Conservation (phyloP, 2,888 invertebrate species). For the Lamproptera curius region DNA sequence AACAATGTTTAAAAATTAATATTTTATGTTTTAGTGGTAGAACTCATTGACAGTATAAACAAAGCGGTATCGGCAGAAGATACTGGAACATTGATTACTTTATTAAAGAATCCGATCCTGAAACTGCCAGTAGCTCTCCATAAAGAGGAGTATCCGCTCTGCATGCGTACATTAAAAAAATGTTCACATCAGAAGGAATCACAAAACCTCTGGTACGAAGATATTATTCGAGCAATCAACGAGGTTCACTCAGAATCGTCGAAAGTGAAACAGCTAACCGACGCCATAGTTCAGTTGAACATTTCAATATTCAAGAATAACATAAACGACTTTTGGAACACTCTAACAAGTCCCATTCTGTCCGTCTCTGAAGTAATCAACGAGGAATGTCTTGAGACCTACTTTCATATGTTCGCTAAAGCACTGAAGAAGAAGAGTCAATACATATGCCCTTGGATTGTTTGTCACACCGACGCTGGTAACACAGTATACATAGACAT, state of each 20-base stretch:
- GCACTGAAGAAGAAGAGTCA: constrained; percentile 62
- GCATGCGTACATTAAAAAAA: constrained; percentile 72
- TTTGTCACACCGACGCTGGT: constrained; percentile 69
- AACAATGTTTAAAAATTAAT: too few species aligned
- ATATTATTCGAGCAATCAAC: constrained; percentile 67
- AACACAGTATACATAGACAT: constrained; percentile 74
- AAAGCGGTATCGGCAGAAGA: constrained; percentile 77
- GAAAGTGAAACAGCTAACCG: constrained; percentile 66
- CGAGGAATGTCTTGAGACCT: constrained; percentile 56
- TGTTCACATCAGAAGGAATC: constrained; percentile 71
- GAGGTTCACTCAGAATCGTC: constrained; percentile 69
- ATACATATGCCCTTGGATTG: constrained; percentile 70
- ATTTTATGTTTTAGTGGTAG: constrained; percentile 75
- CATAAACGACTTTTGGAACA: constrained; percentile 55
- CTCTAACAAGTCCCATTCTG: constrained; percentile 47
- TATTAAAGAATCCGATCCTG: constrained; percentile 67
- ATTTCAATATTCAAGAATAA: constrained; percentile 61
- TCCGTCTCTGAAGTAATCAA: constrained; percentile 44
- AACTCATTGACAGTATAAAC: constrained; percentile 78
- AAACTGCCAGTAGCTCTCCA: constrained; percentile 59
- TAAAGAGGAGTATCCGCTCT: constrained; percentile 71
- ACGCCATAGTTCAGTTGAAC: constrained; percentile 63
- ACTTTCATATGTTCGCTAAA: constrained; percentile 70
- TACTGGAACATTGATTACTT: constrained; percentile 59
- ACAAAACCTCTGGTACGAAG: constrained; percentile 79